Conservation (phyloP, 2,888 invertebrate species). For the Troides oblongomaculatus region DNA sequence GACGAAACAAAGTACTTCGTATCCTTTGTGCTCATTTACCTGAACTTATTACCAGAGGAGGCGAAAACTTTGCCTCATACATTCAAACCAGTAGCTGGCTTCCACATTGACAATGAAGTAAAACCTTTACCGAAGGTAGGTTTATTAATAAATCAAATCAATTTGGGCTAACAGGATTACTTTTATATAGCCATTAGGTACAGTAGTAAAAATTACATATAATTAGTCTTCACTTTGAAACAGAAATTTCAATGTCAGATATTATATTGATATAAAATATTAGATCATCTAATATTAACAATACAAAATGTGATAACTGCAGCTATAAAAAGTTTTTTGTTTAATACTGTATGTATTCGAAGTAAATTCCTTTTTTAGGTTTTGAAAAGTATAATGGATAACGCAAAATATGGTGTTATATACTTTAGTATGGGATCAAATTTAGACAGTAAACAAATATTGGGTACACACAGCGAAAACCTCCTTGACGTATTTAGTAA, state of each 20-base stretch:
- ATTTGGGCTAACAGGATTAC: too few species aligned
- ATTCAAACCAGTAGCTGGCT: conserved; percentile 36
- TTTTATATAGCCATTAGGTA: too few species aligned
- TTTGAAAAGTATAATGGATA: conserved; percentile 26
- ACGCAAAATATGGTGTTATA: conserved; percentile 28
- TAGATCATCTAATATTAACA: too few species aligned
- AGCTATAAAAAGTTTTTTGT: too few species aligned
- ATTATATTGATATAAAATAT: too few species aligned
- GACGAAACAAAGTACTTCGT: conserved; percentile 41
- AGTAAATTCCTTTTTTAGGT: conserved; percentile 1
- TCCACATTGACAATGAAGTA: conserved; percentile 39
- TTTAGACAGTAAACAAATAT: conserved; percentile 30
- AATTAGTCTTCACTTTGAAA: too few species aligned
- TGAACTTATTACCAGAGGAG: conserved; percentile 3
- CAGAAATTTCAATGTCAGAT: too few species aligned
- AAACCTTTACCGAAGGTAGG: conserved; percentile 43
- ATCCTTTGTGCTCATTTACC: conserved; percentile 16
- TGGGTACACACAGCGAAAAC: background rate
- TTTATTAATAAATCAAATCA: too few species aligned
- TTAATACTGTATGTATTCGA: background rate
- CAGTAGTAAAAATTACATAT: too few species aligned
- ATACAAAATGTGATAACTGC: too few species aligned
- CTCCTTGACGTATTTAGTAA: background rate
- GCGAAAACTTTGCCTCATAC: conserved; percentile 15
- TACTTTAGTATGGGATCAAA: conserved; percentile 31